These are phyloP conservation scores for Psittacula cyanocephala DNA, from an alignment of 2,113 vertebrate genomes.

Conservation along the genomic window DNA sequence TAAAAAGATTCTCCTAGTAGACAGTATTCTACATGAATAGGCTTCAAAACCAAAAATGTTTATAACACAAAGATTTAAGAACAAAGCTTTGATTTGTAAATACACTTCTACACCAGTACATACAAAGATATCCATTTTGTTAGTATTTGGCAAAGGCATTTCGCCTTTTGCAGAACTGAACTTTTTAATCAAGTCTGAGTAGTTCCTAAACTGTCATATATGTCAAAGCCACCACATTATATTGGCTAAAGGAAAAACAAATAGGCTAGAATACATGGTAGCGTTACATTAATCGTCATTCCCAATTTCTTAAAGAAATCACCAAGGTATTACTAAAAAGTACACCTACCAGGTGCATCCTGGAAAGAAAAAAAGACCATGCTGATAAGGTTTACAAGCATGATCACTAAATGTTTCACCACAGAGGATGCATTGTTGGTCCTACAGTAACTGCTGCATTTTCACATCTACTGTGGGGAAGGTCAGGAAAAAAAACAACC, in stretches of 20 bases:
- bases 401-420: not conserved
- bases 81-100: not conserved
- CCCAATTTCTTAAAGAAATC: not conserved
- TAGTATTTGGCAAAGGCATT: not conserved
- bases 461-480: not conserved
- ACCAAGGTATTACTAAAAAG: not conserved
- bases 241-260: not conserved
- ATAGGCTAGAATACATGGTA: not conserved
- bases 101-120: not conserved
- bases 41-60: not conserved
- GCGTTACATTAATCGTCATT: not conserved
- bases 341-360: not conserved
- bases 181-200: not conserved
- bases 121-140: not conserved
- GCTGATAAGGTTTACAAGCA: not conserved
- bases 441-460: not conserved
- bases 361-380: not conserved
- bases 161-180: not conserved
- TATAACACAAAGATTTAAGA: not conserved
- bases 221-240: not conserved
- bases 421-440: not conserved
- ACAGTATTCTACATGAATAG: not conserved
- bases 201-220: not conserved
- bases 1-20: not conserved
- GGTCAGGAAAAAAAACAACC: not conserved